Conservation (phyloP, 2,797 vertebrate species). For the Remorina albescens region DNA sequence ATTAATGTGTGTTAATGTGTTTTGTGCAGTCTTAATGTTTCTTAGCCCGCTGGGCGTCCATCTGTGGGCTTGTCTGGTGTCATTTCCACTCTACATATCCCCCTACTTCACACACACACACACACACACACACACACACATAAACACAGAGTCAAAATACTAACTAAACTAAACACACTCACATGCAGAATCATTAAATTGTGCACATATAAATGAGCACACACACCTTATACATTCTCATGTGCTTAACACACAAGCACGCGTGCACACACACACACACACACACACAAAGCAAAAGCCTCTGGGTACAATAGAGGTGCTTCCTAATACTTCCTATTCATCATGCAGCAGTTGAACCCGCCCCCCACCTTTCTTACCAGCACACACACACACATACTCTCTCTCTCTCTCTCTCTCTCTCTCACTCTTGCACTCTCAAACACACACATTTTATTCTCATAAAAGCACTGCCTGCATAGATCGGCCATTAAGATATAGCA, state of each 20-base stretch:
- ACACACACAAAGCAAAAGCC: constrained; percentile 48
- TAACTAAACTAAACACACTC: constrained; percentile 33
- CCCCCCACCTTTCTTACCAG: constrained; percentile 21
- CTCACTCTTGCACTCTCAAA: too few relatives aligned
- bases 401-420: too few relatives aligned
- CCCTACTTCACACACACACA: constrained; percentile 19
- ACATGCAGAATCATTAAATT: constrained; percentile 4
- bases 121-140: constrained; percentile 1
- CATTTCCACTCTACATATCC: constrained; percentile 67
- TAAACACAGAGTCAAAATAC: constrained; percentile 12
- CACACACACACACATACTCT: constrained; percentile 22
- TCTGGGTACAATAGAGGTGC: constrained; percentile 65
- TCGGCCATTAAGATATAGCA: constrained; percentile 80
- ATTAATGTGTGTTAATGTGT: constrained; percentile 42
- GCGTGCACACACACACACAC: constrained; percentile 3
- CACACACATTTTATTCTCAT: constrained; percentile 55
- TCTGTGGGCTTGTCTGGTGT: constrained; percentile 81
- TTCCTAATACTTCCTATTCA: constrained; percentile 75
- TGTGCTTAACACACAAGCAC: constrained; percentile 34
- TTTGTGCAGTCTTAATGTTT: constrained; percentile 75
- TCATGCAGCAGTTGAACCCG: constrained; percentile 76
- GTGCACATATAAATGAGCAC: constrained; percentile 9
- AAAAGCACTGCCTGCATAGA: constrained; percentile 76
- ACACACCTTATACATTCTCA: constrained; percentile 11
- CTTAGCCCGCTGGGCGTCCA: constrained; percentile 77